These are phyloP conservation scores for Lytechinus variegatus DNA, from an alignment of 35 echinoderm and acorn worm genomes.

Conservation along the genomic window DNA sequence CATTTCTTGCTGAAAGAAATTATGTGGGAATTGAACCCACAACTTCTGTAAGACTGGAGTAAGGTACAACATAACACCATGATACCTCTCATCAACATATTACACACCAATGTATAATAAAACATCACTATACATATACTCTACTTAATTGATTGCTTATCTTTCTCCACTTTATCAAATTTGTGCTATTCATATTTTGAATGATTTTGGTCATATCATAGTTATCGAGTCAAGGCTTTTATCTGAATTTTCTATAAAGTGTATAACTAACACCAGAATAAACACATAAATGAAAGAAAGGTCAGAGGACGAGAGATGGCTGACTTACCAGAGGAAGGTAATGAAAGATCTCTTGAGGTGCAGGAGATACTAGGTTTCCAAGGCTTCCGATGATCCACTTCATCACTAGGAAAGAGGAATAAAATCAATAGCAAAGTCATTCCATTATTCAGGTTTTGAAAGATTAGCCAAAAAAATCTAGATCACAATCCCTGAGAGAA, in stretches of 20 bases:
- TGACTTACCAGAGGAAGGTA: conserved; percentile 93
- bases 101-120: too few relatives aligned
- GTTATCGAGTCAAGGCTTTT: neutral
- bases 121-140: too few relatives aligned
- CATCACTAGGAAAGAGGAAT: conserved; percentile 77
- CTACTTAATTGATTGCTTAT: too few relatives aligned
- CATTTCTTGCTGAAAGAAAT: too few relatives aligned
- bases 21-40: too few relatives aligned
- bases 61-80: too few relatives aligned
- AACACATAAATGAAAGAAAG: neutral
- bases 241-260: neutral
- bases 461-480: neutral
- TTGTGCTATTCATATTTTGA: too few relatives aligned
- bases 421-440: neutral
- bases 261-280: neutral
- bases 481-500: neutral
- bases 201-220: too few relatives aligned
- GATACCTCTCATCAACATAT: too few relatives aligned
- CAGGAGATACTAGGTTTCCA: conserved; percentile 67
- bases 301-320: too few relatives aligned
- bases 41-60: neutral
- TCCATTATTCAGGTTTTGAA: neutral
- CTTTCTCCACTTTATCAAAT: too few relatives aligned
- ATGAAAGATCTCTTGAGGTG: conserved; percentile 69
- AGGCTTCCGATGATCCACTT: conserved; percentile 89